phyloP scores from a whole-genome alignment of 2,797 vertebrate species.

The Sebastes itinus region DNA sequence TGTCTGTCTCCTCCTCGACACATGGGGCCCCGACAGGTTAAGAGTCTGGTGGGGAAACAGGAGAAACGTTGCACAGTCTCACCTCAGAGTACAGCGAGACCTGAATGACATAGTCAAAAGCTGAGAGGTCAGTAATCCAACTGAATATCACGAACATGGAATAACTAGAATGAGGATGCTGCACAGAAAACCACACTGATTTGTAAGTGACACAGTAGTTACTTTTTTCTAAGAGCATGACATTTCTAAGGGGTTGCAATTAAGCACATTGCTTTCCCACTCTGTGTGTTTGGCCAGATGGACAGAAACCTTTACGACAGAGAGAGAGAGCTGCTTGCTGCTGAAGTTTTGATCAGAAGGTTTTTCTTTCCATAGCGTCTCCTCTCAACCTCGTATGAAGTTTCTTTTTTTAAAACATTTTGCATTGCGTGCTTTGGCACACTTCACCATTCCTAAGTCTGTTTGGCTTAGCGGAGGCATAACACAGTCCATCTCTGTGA shows the following conservation, averaged over 20 bases:
- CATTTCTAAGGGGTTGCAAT: background rate
- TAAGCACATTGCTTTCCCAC: background rate
- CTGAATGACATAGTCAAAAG: background rate
- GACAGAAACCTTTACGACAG: slow-evolving; percentile 5
- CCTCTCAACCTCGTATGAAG: slow-evolving; percentile 56
- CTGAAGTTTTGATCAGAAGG: slow-evolving; percentile 23
- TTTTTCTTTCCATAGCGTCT: slow-evolving; percentile 60
- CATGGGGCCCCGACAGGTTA: background rate
- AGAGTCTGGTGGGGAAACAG: slow-evolving; percentile 8
- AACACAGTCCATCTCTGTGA: slow-evolving; percentile 68
- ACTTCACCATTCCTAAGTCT: slow-evolving; percentile 74
- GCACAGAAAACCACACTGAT: background rate
- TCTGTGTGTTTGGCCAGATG: background rate
- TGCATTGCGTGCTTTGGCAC: slow-evolving; percentile 80
- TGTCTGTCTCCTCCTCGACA: slow-evolving; percentile 25
- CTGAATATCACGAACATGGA: background rate
- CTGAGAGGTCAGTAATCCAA: slow-evolving; percentile 25
- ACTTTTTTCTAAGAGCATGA: background rate
- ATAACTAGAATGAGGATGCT: background rate
- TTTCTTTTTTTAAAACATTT: slow-evolving; percentile 68
- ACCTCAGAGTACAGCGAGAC: background rate
- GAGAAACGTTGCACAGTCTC: background rate
- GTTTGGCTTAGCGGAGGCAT: slow-evolving; percentile 83
- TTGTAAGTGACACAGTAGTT: slow-evolving; percentile 5
- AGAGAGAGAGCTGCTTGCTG: slow-evolving; percentile 15